Conservation (phyloP, 1,140 invertebrate species). For the Wasmannia auropunctata region DNA sequence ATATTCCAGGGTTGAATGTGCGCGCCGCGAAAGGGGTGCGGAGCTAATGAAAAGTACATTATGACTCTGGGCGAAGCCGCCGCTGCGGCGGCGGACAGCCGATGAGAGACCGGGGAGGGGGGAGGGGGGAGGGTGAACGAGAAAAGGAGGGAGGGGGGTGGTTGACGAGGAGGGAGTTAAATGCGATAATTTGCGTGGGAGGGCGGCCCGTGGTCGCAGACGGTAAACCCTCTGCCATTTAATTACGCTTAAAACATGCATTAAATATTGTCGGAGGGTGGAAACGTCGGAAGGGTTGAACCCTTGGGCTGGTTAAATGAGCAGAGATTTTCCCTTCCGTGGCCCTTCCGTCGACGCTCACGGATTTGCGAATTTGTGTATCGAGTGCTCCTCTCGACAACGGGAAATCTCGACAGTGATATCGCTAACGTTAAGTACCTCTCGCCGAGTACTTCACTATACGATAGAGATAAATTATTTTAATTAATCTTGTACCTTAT, state of each 20-base stretch:
- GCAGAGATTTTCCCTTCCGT: slow-evolving; percentile 78
- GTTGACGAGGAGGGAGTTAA: slow-evolving; percentile 75
- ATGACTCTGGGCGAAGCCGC: slow-evolving; percentile 67
- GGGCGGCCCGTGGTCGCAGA: slow-evolving; percentile 75
- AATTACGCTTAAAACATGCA: slow-evolving; percentile 83
- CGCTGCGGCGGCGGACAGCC: background rate
- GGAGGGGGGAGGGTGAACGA: slow-evolving; percentile 47
- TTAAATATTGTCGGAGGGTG: slow-evolving; percentile 82
- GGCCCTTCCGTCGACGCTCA: slow-evolving; percentile 35
- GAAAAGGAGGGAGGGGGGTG: slow-evolving; percentile 65
- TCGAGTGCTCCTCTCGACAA: slow-evolving; percentile 11
- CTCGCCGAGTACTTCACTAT: slow-evolving; percentile 6
- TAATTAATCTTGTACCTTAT: background rate
- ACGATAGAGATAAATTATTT: slow-evolving; percentile 10
- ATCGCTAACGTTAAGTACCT: background rate
- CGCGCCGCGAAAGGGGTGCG: slow-evolving; percentile 77
- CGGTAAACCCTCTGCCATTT: slow-evolving; percentile 81
- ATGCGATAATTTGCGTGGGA: slow-evolving; percentile 82
- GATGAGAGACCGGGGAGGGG: slow-evolving; percentile 19
- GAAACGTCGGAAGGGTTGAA: slow-evolving; percentile 80
- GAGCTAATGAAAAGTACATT: slow-evolving; percentile 83
- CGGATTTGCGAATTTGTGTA: slow-evolving; percentile 63
- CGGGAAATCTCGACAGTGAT: background rate
- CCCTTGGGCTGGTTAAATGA: slow-evolving; percentile 80
- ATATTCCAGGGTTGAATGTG: slow-evolving; percentile 80